These are phyloP conservation scores for Theristus sp. DNA, from an alignment of 2,888 invertebrate species.

Conservation along the genomic window DNA sequence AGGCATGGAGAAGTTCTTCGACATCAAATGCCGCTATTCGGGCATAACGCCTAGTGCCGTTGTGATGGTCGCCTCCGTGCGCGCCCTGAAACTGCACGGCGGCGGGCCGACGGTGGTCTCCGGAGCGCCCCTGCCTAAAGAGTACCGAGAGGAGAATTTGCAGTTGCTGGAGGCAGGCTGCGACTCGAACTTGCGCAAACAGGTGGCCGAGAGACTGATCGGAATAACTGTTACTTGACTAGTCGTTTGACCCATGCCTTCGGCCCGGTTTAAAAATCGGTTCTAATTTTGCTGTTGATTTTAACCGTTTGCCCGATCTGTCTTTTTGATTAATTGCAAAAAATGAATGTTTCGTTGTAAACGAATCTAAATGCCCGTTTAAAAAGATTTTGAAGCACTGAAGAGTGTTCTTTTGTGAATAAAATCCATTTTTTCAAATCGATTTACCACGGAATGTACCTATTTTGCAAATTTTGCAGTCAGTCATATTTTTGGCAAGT, in stretches of 20 bases:
- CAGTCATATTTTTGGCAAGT: too few species aligned
- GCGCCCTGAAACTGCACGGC: conserved; percentile 97
- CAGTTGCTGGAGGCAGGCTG: conserved; percentile 65
- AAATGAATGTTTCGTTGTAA: too few species aligned
- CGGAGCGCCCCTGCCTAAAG: conserved; percentile 52
- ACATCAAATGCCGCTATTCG: conserved; percentile 42
- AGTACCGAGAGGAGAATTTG: conserved; percentile 59
- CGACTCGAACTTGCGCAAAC: conserved; percentile 63
- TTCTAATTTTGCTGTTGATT: too few species aligned
- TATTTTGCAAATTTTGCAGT: too few species aligned
- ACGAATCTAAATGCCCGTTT: too few species aligned
- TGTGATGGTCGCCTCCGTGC: conserved; percentile 73
- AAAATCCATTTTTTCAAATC: too few species aligned
- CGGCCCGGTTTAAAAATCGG: too few species aligned
- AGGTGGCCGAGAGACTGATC: conserved; percentile 10
- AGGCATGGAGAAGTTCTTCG: conserved; percentile 25
- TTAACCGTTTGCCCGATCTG: too few species aligned
- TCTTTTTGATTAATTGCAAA: too few species aligned
- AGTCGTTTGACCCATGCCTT: background rate
- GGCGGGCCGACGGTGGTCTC: conserved; percentile 71
- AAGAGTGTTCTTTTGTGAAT: too few species aligned
- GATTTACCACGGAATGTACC: too few species aligned
- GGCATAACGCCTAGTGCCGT: conserved; percentile 65
- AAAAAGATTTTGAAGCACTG: too few species aligned
- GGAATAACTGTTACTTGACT: background rate